A percentile compares a stretch with the other conserved stretches of the same genome.
phyloP scores from a whole-genome alignment of 2,888 invertebrate genomes.

The Pegoplata infirma region DNA sequence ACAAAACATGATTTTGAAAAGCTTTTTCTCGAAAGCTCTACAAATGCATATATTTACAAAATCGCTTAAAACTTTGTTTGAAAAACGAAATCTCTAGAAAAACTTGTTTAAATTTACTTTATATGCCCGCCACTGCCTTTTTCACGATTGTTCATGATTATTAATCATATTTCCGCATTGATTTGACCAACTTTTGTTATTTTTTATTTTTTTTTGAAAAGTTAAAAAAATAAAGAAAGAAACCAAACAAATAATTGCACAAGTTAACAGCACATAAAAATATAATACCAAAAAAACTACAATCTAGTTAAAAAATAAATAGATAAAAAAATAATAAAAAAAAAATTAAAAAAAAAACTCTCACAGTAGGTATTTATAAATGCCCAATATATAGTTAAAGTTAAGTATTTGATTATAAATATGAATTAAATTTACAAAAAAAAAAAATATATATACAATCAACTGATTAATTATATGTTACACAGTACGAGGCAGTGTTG shows the following conservation, averaged over 20 bases:
- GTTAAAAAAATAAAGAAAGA: neutral
- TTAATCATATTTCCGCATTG: slow-evolving; percentile 50
- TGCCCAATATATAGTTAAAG: too few species aligned
- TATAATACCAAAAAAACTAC: neutral
- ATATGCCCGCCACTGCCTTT: too few species aligned
- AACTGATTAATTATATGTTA: slow-evolving; percentile 16
- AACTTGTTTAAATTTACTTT: too few species aligned
- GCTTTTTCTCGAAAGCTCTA: too few species aligned
- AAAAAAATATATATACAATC: neutral
- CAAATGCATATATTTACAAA: too few species aligned
- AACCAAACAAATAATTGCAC: slow-evolving; percentile 2
- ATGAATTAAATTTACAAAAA: slow-evolving; percentile 2
- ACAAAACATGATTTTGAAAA: too few species aligned
- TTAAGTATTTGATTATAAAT: slow-evolving; percentile 9
- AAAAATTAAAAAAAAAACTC: too few species aligned
- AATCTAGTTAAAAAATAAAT: neutral
- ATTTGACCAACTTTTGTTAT: slow-evolving; percentile 51
- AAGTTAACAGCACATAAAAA: neutral
- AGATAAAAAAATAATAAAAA: too few species aligned
- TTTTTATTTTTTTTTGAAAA: too few species aligned
- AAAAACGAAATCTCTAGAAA: too few species aligned
- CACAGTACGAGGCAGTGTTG: neutral
- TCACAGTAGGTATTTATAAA: neutral
- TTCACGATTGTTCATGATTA: too few species aligned
- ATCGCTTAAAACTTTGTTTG: too few species aligned